phyloP scores from a whole-genome alignment of 2,113 vertebrate species.

The Xiphophorus maculatus region DNA sequence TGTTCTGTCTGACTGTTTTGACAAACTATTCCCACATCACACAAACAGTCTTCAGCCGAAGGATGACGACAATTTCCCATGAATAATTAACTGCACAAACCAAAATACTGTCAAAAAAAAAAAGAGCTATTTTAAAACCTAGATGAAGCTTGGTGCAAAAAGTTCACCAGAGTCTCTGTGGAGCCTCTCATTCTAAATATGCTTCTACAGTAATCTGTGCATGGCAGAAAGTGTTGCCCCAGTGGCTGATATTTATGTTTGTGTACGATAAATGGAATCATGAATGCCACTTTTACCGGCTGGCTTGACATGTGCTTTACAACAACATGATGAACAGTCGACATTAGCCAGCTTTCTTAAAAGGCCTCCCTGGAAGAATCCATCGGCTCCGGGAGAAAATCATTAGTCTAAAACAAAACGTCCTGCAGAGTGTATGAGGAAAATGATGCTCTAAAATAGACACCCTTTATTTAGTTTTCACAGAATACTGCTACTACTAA shows the following conservation, averaged over 20 bases:
- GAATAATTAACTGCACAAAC: neutral
- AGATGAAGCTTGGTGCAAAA: neutral
- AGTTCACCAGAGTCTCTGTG: constrained; percentile 30
- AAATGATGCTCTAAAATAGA: constrained; percentile 15
- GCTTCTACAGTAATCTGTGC: constrained; percentile 24
- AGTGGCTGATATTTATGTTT: constrained; percentile 64
- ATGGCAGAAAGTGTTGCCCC: constrained; percentile 33
- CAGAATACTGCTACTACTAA: neutral
- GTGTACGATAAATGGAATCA: constrained; percentile 64
- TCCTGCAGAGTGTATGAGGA: neutral
- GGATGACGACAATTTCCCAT: constrained; percentile 3
- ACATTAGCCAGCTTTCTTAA: constrained; percentile 68
- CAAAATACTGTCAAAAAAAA: neutral
- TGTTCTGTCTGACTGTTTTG: neutral
- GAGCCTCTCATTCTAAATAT: constrained; percentile 42
- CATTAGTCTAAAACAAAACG: constrained; percentile 41
- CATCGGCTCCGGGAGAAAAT: constrained; percentile 44
- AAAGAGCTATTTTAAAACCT: neutral
- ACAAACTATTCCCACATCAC: neutral
- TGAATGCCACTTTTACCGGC: constrained; percentile 64
- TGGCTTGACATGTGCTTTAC: constrained; percentile 56
- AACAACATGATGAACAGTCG: constrained; percentile 61
- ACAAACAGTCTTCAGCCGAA: neutral
- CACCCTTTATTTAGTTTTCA: neutral
- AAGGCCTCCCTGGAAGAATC: constrained; percentile 61